A percentile compares a stretch with the other conserved stretches of the same genome.
Conservation (phyloP, 92 coral and sea anemone genomes). For the Porites evermanni region DNA sequence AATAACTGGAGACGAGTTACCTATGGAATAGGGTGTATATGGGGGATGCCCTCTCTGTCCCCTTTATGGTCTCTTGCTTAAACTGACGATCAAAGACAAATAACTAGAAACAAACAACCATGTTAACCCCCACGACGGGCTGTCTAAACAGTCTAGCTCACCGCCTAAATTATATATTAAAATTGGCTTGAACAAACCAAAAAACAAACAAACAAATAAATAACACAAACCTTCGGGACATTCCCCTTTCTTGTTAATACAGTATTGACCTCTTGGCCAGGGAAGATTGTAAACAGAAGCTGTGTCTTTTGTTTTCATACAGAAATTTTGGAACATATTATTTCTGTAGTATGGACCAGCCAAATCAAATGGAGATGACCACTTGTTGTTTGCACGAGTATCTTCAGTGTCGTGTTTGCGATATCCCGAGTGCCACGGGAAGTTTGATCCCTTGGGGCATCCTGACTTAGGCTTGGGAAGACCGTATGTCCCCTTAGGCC, state of each 20-base stretch:
- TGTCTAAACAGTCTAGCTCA: too few relatives aligned
- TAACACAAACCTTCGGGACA: background rate
- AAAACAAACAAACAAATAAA: too few relatives aligned
- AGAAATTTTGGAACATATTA: constrained; percentile 44
- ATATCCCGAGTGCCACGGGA: constrained; percentile 59
- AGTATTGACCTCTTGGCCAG: constrained; percentile 57
- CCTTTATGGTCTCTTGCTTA: too few relatives aligned
- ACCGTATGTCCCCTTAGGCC: constrained; percentile 75
- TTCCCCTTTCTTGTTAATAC: constrained; percentile 61
- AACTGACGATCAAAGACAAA: too few relatives aligned
- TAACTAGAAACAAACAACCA: too few relatives aligned
- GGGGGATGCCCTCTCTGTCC: too few relatives aligned
- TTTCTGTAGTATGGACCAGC: background rate
- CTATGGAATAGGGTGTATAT: too few relatives aligned
- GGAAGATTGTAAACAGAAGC: constrained; percentile 20
- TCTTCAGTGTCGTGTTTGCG: constrained; percentile 65
- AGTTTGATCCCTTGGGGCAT: constrained; percentile 48
- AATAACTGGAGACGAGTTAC: too few relatives aligned
- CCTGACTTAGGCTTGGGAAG: constrained; percentile 61
- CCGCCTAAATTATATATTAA: too few relatives aligned
- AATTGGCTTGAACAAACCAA: too few relatives aligned
- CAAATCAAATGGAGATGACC: constrained; percentile 45
- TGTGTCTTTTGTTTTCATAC: constrained; percentile 44
- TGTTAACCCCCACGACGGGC: too few relatives aligned
- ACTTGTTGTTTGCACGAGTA: background rate